A percentile compares a stretch with the other conserved stretches of the same genome.
These are phyloP conservation scores for Nasonia vitripennis DNA, from an alignment of 1,140 invertebrate species.

Conservation along the genomic window DNA sequence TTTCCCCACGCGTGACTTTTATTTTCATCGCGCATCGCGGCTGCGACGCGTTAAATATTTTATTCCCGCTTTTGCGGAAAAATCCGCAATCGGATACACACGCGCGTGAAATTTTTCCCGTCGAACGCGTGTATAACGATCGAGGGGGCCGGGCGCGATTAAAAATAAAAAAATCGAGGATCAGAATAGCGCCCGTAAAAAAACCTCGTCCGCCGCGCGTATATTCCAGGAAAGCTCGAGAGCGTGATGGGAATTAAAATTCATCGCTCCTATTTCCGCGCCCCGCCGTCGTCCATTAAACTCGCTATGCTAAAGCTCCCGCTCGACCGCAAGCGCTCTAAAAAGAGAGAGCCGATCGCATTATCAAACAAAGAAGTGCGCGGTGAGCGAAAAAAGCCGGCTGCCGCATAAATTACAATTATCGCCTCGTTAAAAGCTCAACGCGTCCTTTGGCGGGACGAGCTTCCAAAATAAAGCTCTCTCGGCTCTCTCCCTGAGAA, in stretches of 20 bases:
- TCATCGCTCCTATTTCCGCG: not conserved
- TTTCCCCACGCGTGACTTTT: not conserved
- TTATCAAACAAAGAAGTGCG: not conserved
- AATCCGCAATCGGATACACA: not conserved
- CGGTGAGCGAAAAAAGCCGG: not conserved
- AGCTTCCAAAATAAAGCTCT: too few species aligned
- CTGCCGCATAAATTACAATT: not conserved
- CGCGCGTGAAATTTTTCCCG: not conserved
- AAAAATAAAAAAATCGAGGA: not conserved
- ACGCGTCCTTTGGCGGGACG: too few species aligned
- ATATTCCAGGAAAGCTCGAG: too few species aligned
- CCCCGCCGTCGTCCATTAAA: not conserved
- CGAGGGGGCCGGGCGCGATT: not conserved
- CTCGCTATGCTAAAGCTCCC: not conserved
- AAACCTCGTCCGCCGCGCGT: too few species aligned
- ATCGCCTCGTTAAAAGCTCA: not conserved
- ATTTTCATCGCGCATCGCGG: not conserved
- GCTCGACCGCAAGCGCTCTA: too few species aligned
- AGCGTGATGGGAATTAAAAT: not conserved
- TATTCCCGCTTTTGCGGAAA: not conserved
- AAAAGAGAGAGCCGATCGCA: not conserved
- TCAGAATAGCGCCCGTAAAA: not conserved
- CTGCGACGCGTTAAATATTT: constrained; percentile 16
- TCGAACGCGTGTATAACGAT: not conserved
- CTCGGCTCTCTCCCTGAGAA: too few species aligned